phyloP scores from a whole-genome alignment of 1,140 invertebrate species.

The Bombyx mori region DNA sequence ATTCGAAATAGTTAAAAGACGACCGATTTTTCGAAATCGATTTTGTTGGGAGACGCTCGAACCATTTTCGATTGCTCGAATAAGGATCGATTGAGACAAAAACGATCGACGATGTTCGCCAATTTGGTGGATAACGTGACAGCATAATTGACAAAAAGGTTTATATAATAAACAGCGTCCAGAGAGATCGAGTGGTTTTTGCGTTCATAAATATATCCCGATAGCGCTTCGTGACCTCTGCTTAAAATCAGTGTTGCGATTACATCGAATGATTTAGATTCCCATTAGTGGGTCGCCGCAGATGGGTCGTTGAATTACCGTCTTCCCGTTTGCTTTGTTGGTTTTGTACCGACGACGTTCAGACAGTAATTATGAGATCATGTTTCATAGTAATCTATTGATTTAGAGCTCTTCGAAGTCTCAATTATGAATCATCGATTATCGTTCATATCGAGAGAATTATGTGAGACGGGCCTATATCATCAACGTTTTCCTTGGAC shows the following conservation, averaged over 20 bases:
- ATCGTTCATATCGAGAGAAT: conserved; percentile 31
- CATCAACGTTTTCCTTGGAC: conserved; percentile 22
- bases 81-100: conserved; percentile 11
- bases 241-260: conserved; percentile 54
- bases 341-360: conserved; percentile 38
- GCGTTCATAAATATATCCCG: conserved; percentile 49
- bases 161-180: conserved; percentile 34
- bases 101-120: conserved; percentile 25
- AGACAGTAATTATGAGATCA: conserved; percentile 56
- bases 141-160: conserved; percentile 34
- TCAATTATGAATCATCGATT: conserved; percentile 56
- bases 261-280: conserved; percentile 57
- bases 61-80: neutral
- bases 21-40: too few relatives aligned
- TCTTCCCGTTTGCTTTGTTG: conserved; percentile 48
- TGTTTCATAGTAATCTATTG: conserved; percentile 55
- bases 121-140: conserved; percentile 28
- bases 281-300: conserved; percentile 39
- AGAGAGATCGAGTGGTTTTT: conserved; percentile 31
- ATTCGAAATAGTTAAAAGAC: too few relatives aligned
- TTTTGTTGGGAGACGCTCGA: too few relatives aligned
- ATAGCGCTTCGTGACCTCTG: conserved; percentile 55
- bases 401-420: conserved; percentile 47
- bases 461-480: conserved; percentile 34
- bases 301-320: conserved; percentile 53